phyloP scores from a whole-genome alignment of 2,888 invertebrate species.

The Protodeltote pygarga region DNA sequence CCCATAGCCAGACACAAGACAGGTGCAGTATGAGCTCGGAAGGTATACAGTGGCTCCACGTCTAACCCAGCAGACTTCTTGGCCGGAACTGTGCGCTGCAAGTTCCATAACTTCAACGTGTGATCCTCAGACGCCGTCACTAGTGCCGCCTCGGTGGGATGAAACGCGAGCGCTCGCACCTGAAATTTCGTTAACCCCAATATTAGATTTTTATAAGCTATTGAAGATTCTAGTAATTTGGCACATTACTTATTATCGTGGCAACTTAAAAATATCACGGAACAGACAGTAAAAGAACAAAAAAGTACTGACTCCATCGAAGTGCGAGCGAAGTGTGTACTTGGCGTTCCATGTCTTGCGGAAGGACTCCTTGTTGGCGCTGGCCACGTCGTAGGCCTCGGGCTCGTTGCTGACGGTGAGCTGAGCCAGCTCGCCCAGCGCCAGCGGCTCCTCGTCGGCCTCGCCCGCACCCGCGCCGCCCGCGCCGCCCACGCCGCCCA shows the following conservation, averaged over 20 bases:
- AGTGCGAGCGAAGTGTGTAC: slow-evolving; percentile 97
- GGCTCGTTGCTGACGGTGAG: slow-evolving; percentile 99
- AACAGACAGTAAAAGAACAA: too few species aligned
- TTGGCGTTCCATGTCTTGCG: slow-evolving; percentile 98
- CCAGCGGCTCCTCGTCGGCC: slow-evolving; percentile 92
- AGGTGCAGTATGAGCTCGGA: slow-evolving; percentile 97
- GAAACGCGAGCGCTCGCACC: slow-evolving; percentile 96
- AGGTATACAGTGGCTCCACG: slow-evolving; percentile 99
- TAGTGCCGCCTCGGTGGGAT: slow-evolving; percentile 97
- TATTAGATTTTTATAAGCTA: neutral
- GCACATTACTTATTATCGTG: too few species aligned
- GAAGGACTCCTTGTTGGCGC: slow-evolving; percentile 93
- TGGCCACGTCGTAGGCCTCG: slow-evolving; percentile 95
- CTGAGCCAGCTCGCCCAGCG: slow-evolving; percentile 97
- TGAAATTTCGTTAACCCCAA: slow-evolving; percentile 41
- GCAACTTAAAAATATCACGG: too few species aligned
- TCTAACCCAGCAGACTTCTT: slow-evolving; percentile 98
- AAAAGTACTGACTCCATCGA: slow-evolving; percentile 89
- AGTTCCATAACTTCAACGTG: slow-evolving; percentile 99
- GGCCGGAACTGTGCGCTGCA: slow-evolving; percentile 98
- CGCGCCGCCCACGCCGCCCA: slow-evolving; percentile 22
- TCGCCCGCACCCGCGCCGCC: slow-evolving; percentile 84
- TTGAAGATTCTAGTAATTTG: too few species aligned
- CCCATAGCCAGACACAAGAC: slow-evolving; percentile 98
- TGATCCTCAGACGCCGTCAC: slow-evolving; percentile 99